Base-by-base conservation (phyloP, 2,797 vertebrate species). In the Vireo griseus region DNA sequence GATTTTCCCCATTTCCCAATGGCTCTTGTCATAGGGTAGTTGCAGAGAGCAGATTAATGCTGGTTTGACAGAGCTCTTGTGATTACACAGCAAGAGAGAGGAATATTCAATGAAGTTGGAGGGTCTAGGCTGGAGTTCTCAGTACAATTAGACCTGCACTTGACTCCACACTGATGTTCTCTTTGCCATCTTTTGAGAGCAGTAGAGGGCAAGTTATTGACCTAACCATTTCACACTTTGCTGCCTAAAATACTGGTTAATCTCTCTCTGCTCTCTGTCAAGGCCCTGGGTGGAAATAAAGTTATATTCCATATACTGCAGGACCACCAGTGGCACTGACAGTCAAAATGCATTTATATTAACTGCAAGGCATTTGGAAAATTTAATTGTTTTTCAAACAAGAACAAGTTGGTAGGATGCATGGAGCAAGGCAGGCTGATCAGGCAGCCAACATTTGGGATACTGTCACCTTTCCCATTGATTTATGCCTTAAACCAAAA, bases 231-330 rank as follows among this genome's bases (percentile, higher is more conserved):
- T 94, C 90, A 94, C 79, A 92, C 62, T 94, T 88, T 86, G 94
- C 88, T 96, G 91, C 93, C 91, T 84, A 75, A 94, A 92, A 77
- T 75, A 45, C 57, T 74, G 73, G 79, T 92, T 95, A 66, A 86
- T 90, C 69, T 94, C 73, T 65, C 78, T 79, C 48, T 82, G 78
- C 72, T 85, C 57, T 65, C 73, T 72, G 54, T 26, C 13, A 18
- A 74, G n/a, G n/a, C 87, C 54, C 58, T 88, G 42, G 62, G 61
- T 86, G 72, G 62, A 84, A 82, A 82, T 65, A 80, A 93, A 63
- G 44, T 77, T 61, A 9, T 39, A 26, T 67, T 87, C 80, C 50
- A 8, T 48, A 65, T 39, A 74, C 86, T 76, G 47, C 63, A 91
- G 86, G 78, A 31, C 48, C 65, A 86, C 26, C 57, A 42, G 72